Conservation (phyloP, 1,140 invertebrate genomes). For the Eriocheir sinensis region DNA sequence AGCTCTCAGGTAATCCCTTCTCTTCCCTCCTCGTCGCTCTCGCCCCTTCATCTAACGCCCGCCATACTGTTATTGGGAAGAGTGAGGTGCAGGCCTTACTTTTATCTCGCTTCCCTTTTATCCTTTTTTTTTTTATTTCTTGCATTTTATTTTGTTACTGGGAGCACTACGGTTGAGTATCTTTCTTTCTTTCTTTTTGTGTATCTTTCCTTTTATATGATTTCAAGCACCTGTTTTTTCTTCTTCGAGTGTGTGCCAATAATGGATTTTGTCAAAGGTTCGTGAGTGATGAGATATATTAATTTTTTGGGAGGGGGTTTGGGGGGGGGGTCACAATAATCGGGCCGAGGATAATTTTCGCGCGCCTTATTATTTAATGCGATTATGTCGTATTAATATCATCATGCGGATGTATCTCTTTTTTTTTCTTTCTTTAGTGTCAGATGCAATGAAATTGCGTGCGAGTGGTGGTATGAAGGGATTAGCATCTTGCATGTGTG, state of each 20-base stretch:
- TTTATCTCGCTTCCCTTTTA: too few relatives aligned
- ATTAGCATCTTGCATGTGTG: constrained; percentile 6
- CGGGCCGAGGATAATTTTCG: neutral
- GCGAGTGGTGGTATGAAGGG: neutral
- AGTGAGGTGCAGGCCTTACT: neutral
- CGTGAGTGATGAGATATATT: neutral
- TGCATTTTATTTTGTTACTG: neutral
- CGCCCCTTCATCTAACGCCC: constrained; percentile 7
- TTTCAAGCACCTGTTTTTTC: neutral
- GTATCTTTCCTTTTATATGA: too few relatives aligned
- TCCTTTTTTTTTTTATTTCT: neutral
- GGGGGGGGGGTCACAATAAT: neutral
- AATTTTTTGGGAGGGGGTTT: neutral
- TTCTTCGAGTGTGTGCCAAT: too few relatives aligned
- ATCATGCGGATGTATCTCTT: neutral
- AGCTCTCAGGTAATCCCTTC: constrained; percentile 12
- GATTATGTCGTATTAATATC: neutral
- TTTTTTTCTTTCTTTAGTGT: neutral
- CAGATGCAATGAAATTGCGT: neutral
- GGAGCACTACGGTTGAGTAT: too few relatives aligned
- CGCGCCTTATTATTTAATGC: neutral
- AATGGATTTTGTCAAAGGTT: neutral
- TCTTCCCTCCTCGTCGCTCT: neutral
- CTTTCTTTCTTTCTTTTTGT: too few relatives aligned
- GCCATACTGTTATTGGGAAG: constrained; percentile 5